phyloP scores from a whole-genome alignment of 2,113 vertebrate species.

The Laterallus jamaicensis region DNA sequence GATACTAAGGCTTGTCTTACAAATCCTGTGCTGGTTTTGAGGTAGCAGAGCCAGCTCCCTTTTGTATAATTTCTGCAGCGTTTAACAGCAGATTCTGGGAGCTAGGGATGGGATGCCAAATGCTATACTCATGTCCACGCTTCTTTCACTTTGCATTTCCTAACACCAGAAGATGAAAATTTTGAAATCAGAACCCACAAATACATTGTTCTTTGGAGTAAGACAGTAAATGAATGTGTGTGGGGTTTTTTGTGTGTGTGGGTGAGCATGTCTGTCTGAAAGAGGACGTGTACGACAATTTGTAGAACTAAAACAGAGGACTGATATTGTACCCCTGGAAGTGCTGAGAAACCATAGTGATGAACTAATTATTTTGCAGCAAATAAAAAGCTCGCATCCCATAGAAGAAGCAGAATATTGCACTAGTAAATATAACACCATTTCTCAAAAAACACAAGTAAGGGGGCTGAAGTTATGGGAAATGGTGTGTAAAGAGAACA shows the following conservation, averaged over 20 bases:
- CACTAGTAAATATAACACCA: background rate
- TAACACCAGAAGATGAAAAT: background rate
- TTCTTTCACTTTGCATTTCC: background rate
- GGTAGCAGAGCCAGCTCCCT: background rate
- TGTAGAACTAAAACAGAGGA: background rate
- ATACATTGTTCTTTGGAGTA: background rate
- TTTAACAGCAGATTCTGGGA: background rate
- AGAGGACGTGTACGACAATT: background rate
- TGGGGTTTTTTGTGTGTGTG: background rate
- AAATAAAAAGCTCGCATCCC: background rate
- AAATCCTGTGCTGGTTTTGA: background rate
- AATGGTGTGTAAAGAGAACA: background rate
- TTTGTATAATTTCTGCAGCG: background rate
- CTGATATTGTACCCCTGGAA: background rate
- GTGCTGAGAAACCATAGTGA: background rate
- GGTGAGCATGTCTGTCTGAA: fast-evolving
- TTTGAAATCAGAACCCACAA: background rate
- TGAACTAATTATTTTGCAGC: background rate
- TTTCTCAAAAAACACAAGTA: background rate
- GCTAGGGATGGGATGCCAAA: background rate
- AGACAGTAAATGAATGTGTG: background rate
- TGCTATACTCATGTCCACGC: fast-evolving
- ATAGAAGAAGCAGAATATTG: background rate
- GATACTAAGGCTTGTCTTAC: background rate
- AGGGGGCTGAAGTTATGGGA: background rate